Conservation (phyloP, 23 tunicate species). For the Styela clava region DNA sequence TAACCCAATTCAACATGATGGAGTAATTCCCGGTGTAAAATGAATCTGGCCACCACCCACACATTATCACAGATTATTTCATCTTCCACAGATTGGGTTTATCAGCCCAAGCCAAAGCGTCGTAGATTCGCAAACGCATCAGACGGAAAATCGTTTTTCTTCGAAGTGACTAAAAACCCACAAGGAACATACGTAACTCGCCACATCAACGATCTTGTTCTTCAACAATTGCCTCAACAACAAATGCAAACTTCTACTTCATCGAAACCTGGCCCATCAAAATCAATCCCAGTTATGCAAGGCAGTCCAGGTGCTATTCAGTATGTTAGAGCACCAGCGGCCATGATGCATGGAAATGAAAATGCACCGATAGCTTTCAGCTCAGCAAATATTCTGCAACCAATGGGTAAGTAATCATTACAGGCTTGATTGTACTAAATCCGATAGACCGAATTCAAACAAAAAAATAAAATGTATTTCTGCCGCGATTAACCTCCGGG, state of each 20-base stretch:
- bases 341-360: neutral
- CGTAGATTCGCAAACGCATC: constrained; percentile 51
- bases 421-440: too few relatives aligned
- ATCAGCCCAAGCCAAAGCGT: constrained; percentile 59
- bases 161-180: constrained; percentile 71
- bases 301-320: neutral
- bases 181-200: constrained; percentile 63
- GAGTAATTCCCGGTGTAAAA: too few relatives aligned
- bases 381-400: neutral
- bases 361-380: neutral
- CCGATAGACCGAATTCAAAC: too few relatives aligned
- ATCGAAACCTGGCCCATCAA: neutral
- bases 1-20: too few relatives aligned
- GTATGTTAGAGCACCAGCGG: neutral
- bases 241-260: neutral
- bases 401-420: neutral
- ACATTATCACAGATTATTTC: too few relatives aligned
- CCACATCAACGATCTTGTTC: constrained; percentile 37
- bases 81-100: constrained; percentile 58
- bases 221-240: constrained; percentile 24
- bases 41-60: too few relatives aligned
- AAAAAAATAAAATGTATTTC: too few relatives aligned
- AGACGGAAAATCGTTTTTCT: constrained; percentile 53
- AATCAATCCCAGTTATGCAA: neutral
- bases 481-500: too few relatives aligned